A percentile compares a stretch with the other conserved stretches of the same genome.
Evolutionary conservation across 2,113 vertebrate species (phyloP).

Genomic region (Semnornis frantzii): DNA sequence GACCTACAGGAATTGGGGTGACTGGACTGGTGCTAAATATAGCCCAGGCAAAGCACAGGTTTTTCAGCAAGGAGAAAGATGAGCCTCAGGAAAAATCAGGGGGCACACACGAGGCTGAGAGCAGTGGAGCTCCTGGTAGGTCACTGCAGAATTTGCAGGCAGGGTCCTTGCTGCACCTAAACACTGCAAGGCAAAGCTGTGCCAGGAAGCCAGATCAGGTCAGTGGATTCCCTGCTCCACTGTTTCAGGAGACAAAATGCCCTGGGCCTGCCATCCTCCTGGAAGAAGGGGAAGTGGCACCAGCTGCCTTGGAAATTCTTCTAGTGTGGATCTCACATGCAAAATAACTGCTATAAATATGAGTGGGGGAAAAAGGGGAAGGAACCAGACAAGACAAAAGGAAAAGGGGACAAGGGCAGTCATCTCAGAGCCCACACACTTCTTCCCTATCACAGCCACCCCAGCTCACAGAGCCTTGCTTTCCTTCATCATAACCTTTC

Average conservation of each 20-base stretch:
- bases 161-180: background rate
- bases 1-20: background rate
- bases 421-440: background rate
- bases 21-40: constrained; percentile 27
- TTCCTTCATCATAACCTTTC: background rate
- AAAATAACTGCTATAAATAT: constrained; percentile 53
- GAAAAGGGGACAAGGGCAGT: background rate
- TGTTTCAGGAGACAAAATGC: background rate
- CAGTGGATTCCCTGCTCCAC: background rate
- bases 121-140: background rate
- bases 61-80: background rate
- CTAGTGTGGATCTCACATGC: constrained; percentile 34
- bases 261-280: background rate
- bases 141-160: background rate
- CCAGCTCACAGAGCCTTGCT: background rate
- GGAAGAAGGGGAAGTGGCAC: constrained; percentile 47
- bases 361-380: constrained; percentile 42
- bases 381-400: background rate
- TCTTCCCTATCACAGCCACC: background rate
- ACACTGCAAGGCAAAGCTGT: background rate
- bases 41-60: background rate
- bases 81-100: background rate
- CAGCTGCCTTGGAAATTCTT: constrained; percentile 63
- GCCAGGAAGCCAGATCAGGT: background rate
- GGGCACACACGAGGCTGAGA: background rate